Evolutionary conservation across 2,797 vertebrate genomes (phyloP), one percentile per base, ranked within the genome.

Genomic region (Centropyge bicolor): DNA sequence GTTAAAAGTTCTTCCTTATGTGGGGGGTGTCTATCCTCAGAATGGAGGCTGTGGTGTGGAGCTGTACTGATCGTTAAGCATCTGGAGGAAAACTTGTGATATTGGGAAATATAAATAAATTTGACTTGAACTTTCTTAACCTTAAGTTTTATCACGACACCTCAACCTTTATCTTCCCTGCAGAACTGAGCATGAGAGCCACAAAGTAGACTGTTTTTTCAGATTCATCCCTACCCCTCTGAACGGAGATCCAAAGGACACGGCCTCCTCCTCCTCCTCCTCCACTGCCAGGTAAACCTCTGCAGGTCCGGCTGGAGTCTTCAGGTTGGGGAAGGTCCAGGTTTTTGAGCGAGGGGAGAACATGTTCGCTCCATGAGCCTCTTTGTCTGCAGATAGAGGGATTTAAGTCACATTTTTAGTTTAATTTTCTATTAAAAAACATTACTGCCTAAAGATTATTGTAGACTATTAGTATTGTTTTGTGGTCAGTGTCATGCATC

Each of bases 311-410:
- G 94, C 69, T 0, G 96, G 95, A n/a, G 95, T 94, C 94, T 97
- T 97, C 84, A 97, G 93, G 72, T 96, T 98, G 80, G 98, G 98
- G 90, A 98, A 98, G 59, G 98, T 99, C 97, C 97, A 99, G 70
- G 98, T 98, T 92, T 97, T 98, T 76, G 93, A 95, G 69, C 45
- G 95, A 3, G 94, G 93, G 0, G 94, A 92, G 17, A 96, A 96
- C 84, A 96, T 82, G 31, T 94, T 87, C 0, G 95, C 93, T 27
- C 92, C 94, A 8, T 92, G 93, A 64, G 94, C 38, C 14, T 97
- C 97, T 95, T 91, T 84, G 56, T 93, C 90, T 86, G 77, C 8
- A 60, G 52, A 54, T 0, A 8, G 11, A 49, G 4, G 1, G 40
- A 78, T 46, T 12, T 41, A 60, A 78, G 43, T 43, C n/a, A 41